Evolutionary conservation across 2,113 vertebrate genomes (phyloP), one percentile per base, ranked within the genome.

Genomic region (Macquaria ambigua): DNA sequence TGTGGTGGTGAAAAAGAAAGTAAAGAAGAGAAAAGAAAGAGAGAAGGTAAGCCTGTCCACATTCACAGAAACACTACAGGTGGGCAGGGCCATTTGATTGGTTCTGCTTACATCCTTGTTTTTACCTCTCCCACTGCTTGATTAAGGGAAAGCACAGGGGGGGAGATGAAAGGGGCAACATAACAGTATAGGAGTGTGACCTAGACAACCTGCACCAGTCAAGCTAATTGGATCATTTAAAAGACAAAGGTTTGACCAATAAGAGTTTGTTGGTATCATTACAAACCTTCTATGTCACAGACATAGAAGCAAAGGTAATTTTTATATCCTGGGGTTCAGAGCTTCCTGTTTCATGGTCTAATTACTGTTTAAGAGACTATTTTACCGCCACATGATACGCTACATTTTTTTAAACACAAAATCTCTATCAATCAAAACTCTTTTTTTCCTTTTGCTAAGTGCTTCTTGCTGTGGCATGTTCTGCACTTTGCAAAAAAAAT

Each of bases 81-180:
- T 62, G 39, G 41, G 28, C 5, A 16, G 53, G 66, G 78, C 5
- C 10, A 23, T 55, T 53, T 41, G 23, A 63, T 56, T 21, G 9
- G 82, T n/a, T 69, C n/a, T 6, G 41, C 52, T 78, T 28, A 56
- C 20, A 41, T 16, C 34, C 53, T 75, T 75, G 64, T 72, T 84
- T 71, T 72, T 9, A 71, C 37, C 18, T 72, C 67, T 74, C 41
- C 28, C 12, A 18, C 37, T 82, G 37, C 69, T 6, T 85, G 53
- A 61, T 0, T 66, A 10, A 78, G 16, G 15, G 46, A 55, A 59
- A 28, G 16, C 18, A 59, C 34, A 73, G n/a, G 21, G 39, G 50
- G 39, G 37, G 8, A 41, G 23, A 43, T 34, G 52, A 75, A 53
- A 43, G 23, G 25, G 34, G 52, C 4, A 20, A 16, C 10, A 50